phyloP scores from a whole-genome alignment of 2,888 invertebrate species.

The Macrophya annulata region DNA sequence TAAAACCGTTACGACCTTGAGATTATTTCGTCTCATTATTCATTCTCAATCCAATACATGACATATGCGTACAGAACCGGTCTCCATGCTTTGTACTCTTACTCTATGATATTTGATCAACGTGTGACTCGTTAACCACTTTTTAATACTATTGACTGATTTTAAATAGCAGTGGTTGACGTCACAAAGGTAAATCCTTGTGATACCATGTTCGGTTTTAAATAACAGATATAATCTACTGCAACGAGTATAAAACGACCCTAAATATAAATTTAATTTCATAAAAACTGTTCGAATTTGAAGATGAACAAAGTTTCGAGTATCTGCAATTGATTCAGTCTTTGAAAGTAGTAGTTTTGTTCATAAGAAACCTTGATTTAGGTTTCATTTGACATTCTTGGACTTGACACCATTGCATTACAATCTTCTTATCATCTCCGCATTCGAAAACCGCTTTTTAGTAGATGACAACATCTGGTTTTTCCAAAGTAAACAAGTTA shows the following conservation, averaged over 20 bases:
- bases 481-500: background rate
- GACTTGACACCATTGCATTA: background rate
- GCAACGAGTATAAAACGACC: background rate
- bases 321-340: background rate
- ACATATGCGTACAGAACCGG: background rate
- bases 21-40: too few relatives aligned
- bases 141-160: background rate
- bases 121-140: background rate
- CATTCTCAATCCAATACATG: background rate
- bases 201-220: background rate
- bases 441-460: background rate
- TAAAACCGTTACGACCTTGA: background rate
- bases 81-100: background rate
- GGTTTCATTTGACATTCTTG: background rate
- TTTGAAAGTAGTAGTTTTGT: background rate
- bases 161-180: background rate
- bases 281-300: background rate
- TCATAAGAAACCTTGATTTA: background rate
- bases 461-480: background rate
- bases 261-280: background rate
- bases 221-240: background rate
- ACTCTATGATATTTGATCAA: background rate
- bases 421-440: background rate
- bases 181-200: background rate
- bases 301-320: background rate